A percentile compares a stretch with the other conserved stretches of the same genome.
Evolutionary conservation across 2,888 invertebrate species (phyloP).

Genomic region (Arctia plantaginis): DNA sequence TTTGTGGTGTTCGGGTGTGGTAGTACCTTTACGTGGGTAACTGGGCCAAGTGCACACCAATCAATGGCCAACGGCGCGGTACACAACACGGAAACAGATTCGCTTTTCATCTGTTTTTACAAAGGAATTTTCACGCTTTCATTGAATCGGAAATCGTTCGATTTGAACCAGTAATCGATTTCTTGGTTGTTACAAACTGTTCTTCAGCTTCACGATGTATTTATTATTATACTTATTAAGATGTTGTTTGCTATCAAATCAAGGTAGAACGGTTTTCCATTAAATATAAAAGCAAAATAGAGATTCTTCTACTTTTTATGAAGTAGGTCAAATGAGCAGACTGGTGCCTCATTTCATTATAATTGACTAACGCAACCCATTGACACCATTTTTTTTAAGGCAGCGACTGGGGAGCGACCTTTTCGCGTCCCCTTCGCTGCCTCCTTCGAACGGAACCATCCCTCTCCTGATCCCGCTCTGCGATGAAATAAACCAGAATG

Average conservation of each 20-base stretch:
- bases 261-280: neutral
- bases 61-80: conserved; percentile 41
- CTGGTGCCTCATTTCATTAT: too few relatives aligned
- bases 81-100: conserved; percentile 49
- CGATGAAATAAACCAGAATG: too few relatives aligned
- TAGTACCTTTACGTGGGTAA: conserved; percentile 29
- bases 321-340: too few relatives aligned
- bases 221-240: neutral
- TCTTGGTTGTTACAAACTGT: conserved; percentile 24
- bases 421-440: too few relatives aligned
- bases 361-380: too few relatives aligned
- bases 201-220: neutral
- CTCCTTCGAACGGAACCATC: too few relatives aligned
- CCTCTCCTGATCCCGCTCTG: too few relatives aligned
- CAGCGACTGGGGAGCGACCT: too few relatives aligned
- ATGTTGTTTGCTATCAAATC: neutral
- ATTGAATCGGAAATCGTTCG: conserved; percentile 45
- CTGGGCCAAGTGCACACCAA: conserved; percentile 64
- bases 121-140: conserved; percentile 57
- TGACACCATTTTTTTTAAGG: too few relatives aligned
- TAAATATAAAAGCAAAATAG: neutral
- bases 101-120: conserved; percentile 49
- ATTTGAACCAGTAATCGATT: conserved; percentile 35
- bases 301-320: too few relatives aligned
- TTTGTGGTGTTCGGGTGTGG: neutral